These are phyloP conservation scores for Eubasilissa splendida DNA, from an alignment of 2,888 invertebrate genomes.

Conservation along the genomic window DNA sequence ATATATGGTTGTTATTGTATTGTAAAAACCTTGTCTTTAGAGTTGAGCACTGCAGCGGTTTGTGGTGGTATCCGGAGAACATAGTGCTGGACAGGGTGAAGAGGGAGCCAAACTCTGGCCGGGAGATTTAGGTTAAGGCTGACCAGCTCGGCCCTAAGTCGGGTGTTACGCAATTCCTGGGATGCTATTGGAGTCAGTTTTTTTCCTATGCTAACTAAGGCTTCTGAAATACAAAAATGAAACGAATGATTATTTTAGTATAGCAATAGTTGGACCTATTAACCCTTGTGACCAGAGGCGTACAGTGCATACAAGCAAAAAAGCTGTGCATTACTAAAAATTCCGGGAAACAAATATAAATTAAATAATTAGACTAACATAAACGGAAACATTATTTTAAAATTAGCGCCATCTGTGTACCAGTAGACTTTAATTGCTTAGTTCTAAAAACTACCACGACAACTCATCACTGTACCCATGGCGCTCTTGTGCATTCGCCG, in stretches of 20 bases:
- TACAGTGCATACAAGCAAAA: too few species aligned
- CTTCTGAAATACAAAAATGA: conserved; percentile 69
- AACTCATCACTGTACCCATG: too few species aligned
- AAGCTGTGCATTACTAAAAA: too few species aligned
- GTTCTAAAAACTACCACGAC: too few species aligned
- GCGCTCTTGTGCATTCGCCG: too few species aligned
- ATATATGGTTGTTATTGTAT: too few species aligned
- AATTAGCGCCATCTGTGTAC: too few species aligned
- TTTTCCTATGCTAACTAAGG: conserved; percentile 90
- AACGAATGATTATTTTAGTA: neutral
- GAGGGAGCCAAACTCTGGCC: conserved; percentile 97
- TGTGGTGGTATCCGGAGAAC: conserved; percentile 97
- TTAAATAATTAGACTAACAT: too few species aligned
- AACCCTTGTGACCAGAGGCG: too few species aligned
- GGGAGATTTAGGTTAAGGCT: conserved; percentile 97
- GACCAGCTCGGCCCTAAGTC: conserved; percentile 93
- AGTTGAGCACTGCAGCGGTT: conserved; percentile 97
- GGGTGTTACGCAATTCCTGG: conserved; percentile 93
- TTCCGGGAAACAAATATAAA: too few species aligned
- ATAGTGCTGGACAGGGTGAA: conserved; percentile 91
- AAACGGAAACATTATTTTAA: too few species aligned
- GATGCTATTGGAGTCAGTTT: conserved; percentile 85
- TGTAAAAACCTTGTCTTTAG: conserved; percentile 89
- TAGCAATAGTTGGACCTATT: neutral
- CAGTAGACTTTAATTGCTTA: too few species aligned